phyloP scores from a whole-genome alignment of 1,140 invertebrate species.

The Rhyacophila brunnea region DNA sequence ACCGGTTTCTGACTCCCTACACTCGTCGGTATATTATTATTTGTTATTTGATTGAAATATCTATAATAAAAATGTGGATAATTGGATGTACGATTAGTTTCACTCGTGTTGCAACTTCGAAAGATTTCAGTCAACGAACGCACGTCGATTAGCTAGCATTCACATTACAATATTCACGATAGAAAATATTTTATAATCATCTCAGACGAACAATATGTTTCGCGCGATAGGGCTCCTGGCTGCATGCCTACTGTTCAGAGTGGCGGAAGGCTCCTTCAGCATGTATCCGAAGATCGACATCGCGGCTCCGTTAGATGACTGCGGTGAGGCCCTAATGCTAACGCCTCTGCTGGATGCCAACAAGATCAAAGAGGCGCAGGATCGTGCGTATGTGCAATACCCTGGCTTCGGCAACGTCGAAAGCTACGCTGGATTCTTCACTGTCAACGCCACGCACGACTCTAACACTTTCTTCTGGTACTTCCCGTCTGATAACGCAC shows the following conservation, averaged over 20 bases:
- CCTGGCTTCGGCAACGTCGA: slow-evolving; percentile 41
- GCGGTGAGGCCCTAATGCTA: slow-evolving; percentile 62
- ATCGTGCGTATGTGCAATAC: slow-evolving; percentile 42
- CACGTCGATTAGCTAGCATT: too few relatives aligned
- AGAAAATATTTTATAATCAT: too few relatives aligned
- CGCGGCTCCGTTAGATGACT: slow-evolving; percentile 43
- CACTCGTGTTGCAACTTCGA: too few relatives aligned
- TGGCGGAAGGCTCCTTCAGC: not conserved
- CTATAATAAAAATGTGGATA: too few relatives aligned
- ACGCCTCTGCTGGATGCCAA: slow-evolving; percentile 65
- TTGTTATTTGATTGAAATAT: too few relatives aligned
- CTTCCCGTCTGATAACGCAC: slow-evolving; percentile 59
- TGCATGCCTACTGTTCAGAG: not conserved
- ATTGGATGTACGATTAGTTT: too few relatives aligned
- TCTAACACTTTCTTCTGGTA: slow-evolving; percentile 81
- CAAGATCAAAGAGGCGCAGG: slow-evolving; percentile 41
- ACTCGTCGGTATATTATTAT: too few relatives aligned
- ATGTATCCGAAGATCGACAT: not conserved
- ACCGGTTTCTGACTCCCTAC: too few relatives aligned
- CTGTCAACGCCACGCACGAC: slow-evolving; percentile 63
- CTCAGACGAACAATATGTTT: too few relatives aligned
- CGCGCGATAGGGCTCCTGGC: too few relatives aligned
- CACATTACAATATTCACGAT: too few relatives aligned
- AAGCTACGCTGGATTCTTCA: slow-evolving; percentile 70
- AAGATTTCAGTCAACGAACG: too few relatives aligned